A percentile compares a stretch with the other conserved stretches of the same genome.
phyloP scores from a whole-genome alignment of 2,797 vertebrate genomes.

The Eulemur coronatus region DNA sequence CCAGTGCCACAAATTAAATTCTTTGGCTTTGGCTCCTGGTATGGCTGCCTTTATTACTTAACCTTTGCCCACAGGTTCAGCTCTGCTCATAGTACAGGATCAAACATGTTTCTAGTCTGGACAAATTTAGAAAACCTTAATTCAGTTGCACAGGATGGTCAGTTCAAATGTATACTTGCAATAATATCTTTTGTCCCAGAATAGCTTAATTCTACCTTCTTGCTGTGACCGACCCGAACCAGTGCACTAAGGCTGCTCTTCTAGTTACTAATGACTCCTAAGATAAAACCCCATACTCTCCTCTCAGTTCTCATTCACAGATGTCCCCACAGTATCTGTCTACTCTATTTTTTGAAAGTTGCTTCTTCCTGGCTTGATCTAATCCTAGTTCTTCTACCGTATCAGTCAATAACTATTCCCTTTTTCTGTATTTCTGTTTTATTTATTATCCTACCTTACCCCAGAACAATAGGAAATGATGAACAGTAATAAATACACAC shows the following conservation, averaged over 20 bases:
- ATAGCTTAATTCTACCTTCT: conserved; percentile 11
- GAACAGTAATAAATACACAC: not conserved
- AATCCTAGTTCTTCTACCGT: not conserved
- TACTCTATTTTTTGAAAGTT: not conserved
- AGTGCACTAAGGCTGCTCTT: not conserved
- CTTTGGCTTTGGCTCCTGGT: conserved; percentile 14
- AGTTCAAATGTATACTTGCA: not conserved
- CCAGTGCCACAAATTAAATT: conserved; percentile 34
- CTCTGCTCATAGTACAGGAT: conserved; percentile 41
- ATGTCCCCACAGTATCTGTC: not conserved
- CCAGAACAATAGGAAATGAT: not conserved
- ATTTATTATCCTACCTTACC: not conserved
- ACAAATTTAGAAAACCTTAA: conserved; percentile 64
- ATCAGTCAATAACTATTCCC: not conserved
- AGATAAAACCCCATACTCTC: not conserved
- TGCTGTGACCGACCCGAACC: not conserved
- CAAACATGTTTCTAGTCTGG: conserved; percentile 40
- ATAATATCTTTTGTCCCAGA: conserved; percentile 33
- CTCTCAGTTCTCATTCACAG: not conserved
- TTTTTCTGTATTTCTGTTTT: not conserved
- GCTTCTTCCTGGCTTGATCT: not conserved
- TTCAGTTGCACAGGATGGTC: conserved; percentile 5
- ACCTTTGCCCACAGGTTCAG: conserved; percentile 26
- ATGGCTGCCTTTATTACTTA: conserved; percentile 26
- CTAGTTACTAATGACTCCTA: not conserved